These are phyloP conservation scores for Sebastes hubbsi DNA, from an alignment of 2,797 vertebrate genomes.

Conservation along the genomic window DNA sequence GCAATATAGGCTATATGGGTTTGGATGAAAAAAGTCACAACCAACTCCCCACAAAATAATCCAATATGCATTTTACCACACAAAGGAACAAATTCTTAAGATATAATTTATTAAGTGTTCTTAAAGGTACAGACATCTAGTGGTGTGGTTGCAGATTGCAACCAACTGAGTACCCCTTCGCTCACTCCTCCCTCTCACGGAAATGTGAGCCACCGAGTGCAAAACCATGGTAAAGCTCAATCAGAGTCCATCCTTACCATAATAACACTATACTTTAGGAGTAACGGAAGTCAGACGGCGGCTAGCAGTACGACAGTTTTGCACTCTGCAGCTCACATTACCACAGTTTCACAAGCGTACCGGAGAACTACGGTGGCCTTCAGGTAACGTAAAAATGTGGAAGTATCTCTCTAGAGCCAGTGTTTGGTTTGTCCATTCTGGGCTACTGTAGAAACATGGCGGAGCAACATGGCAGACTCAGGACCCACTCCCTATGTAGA, in stretches of 20 bases:
- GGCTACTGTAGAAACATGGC: too few species aligned
- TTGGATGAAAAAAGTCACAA: neutral
- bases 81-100: neutral
- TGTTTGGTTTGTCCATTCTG: too few species aligned
- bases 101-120: neutral
- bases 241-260: neutral
- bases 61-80: neutral
- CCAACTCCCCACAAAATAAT: neutral
- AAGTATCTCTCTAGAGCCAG: too few species aligned
- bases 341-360: too few species aligned
- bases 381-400: too few species aligned
- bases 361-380: too few species aligned
- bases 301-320: neutral
- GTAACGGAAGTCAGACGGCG: neutral
- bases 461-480: too few species aligned
- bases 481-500: too few species aligned
- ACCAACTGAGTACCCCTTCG: neutral
- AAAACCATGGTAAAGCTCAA: neutral
- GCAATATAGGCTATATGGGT: neutral
- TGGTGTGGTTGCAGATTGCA: neutral
- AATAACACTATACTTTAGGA: neutral
- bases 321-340: neutral
- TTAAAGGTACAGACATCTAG: neutral
- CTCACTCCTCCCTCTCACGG: neutral
- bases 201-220: neutral